Base-by-base conservation (phyloP, 2,113 vertebrate species). In the Calyptomena viridis region DNA sequence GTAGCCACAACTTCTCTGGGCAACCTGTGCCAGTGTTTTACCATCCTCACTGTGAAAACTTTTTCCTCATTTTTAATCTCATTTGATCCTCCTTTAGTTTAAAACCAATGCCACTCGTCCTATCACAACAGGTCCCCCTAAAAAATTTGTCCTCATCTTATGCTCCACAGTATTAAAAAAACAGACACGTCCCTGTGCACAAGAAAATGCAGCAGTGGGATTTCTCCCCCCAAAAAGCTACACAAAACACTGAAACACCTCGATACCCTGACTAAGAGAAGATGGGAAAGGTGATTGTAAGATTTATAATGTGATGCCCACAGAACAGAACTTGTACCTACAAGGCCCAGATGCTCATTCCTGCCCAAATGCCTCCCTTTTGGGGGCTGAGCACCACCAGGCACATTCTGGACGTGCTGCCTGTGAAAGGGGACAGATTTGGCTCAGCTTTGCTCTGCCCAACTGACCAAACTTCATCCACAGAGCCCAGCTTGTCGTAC, bases 401-500 rank as follows among this genome's bases (percentile, higher is more conserved):
- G 50, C 39, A 20, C 23, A 39, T 0, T 0, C 22, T 15, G 49
- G 49, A 4, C 4, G 3, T 44, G 44, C 35, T 68, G 50, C 44
- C 44, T 23, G 27, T 8, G 6, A 69, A 42, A 62, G 4, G 33
- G 50, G 18, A 68, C 37, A 75, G 28, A 24, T 81, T 16, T 76
- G 58, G 40, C 33, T 76, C 8, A 13, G 7, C 37, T 55, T 56
- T 47, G 23, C 30, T 73, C 31, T 83, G 55, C 49, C 40, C 66
- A 52, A 1, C 12, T 5, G 27, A 24, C 31, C 39, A 28, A 10
- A 35, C 3, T 81, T 67, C 40, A 40, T 7, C 53, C 22, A 4
- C 2, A 19, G 18, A 63, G 27, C n/a, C 33, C 62, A 59, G n/a
- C 20, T 60, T 14, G 16, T 33, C 1, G 1, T 12, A 11, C 0